Percentiles rank a stretch among this genome's conserved stretches.
Conservation (phyloP, 1,140 invertebrate species). For the Semibalanus balanoides region DNA sequence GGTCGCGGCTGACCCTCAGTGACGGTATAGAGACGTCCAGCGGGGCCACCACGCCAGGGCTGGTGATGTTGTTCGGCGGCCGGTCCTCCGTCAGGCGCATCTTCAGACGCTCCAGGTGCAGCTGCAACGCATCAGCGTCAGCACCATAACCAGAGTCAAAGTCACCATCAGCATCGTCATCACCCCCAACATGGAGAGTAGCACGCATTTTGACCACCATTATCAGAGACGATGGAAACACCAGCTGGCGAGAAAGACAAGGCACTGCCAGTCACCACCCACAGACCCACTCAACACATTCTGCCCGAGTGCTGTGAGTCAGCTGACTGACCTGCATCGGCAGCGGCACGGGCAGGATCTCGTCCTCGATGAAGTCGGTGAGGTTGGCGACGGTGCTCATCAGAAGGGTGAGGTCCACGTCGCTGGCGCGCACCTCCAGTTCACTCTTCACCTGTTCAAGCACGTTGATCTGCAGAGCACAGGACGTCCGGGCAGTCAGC, state of each 20-base stretch:
- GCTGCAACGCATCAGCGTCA: too few relatives aligned
- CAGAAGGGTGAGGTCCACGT: slow-evolving; percentile 51
- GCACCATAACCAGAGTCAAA: too few relatives aligned
- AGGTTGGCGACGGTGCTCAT: slow-evolving; percentile 66
- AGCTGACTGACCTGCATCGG: slow-evolving; percentile 48
- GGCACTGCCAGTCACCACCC: too few relatives aligned
- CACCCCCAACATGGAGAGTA: too few relatives aligned
- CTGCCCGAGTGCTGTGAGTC: too few relatives aligned
- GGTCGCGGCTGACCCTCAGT: slow-evolving; percentile 47
- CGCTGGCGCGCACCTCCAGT: slow-evolving; percentile 47
- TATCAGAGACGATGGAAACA: too few relatives aligned
- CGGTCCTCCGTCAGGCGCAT: slow-evolving; percentile 63
- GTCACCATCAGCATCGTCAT: too few relatives aligned
- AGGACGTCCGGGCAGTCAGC: too few relatives aligned
- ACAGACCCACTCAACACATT: too few relatives aligned
- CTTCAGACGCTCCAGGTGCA: slow-evolving; percentile 48
- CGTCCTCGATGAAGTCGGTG: slow-evolving; percentile 69
- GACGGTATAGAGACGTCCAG: slow-evolving; percentile 52
- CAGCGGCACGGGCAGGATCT: slow-evolving; percentile 57
- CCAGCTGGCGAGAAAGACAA: too few relatives aligned
- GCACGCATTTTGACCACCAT: too few relatives aligned
- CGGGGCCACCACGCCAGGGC: slow-evolving; percentile 54
- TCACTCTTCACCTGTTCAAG: neutral
- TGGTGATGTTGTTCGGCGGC: slow-evolving; percentile 59
- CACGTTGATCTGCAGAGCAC: too few relatives aligned